Percentiles rank a stretch among this genome's conserved stretches.
These are phyloP conservation scores for Orthonychiurus folsomi DNA, from an alignment of 2,888 invertebrate species.

Conservation along the genomic window DNA sequence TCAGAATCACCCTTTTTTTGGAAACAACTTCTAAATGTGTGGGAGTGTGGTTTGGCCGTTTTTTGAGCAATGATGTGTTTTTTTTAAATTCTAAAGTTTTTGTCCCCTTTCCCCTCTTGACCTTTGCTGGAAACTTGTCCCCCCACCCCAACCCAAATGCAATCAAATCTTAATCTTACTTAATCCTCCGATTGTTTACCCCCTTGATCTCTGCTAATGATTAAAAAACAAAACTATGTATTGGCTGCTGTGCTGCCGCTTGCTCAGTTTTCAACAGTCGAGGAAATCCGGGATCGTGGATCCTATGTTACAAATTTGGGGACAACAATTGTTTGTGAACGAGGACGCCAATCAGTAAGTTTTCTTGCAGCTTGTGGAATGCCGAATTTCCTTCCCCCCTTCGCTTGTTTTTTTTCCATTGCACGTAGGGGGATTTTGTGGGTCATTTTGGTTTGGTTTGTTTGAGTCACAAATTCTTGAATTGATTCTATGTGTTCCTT, in stretches of 20 bases:
- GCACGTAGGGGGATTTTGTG: not conserved
- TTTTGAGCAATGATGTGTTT: no score
- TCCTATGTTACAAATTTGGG: conserved; percentile 97
- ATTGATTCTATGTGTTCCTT: no score
- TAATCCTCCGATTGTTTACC: not conserved
- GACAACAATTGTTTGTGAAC: conserved; percentile 94
- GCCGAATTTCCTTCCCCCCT: not conserved
- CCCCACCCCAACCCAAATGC: no score
- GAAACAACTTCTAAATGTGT: no score
- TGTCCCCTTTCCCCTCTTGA: not conserved
- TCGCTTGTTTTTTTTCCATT: conserved; percentile 4
- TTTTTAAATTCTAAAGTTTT: no score
- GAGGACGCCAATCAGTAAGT: conserved; percentile 96
- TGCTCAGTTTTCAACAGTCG: conserved; percentile 37
- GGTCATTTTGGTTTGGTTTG: no score
- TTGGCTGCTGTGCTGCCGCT: conserved; percentile 13
- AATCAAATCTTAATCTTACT: not conserved
- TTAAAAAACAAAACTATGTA: conserved; percentile 3
- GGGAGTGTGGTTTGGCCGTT: no score
- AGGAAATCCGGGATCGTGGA: conserved; percentile 91
- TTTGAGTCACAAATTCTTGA: not conserved
- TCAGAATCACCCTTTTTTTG: no score
- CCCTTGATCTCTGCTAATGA: conserved; percentile 5
- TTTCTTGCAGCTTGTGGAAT: conserved; percentile 42
- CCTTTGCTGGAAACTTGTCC: not conserved